phyloP scores from a whole-genome alignment of 2,797 vertebrate genomes.

The Syngnathus rostellatus region DNA sequence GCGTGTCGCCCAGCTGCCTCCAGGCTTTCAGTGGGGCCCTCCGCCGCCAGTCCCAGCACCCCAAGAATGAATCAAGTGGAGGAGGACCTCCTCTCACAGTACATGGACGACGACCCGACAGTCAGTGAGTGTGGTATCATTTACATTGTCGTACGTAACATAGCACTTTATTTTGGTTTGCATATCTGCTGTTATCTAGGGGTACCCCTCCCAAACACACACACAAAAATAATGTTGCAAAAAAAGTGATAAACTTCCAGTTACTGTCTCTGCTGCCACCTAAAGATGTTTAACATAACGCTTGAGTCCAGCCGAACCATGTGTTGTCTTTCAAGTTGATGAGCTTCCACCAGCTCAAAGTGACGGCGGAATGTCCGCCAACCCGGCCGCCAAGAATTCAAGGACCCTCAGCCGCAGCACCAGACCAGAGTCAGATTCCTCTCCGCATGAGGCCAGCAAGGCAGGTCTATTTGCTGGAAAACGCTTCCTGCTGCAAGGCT shows the following conservation, averaged over 20 bases:
- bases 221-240: too few relatives aligned
- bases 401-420: constrained; percentile 32
- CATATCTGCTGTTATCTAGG: too few relatives aligned
- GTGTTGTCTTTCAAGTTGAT: constrained; percentile 57
- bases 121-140: constrained; percentile 55
- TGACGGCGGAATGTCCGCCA: constrained; percentile 30
- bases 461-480: constrained; percentile 77
- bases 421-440: constrained; percentile 49
- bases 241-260: too few relatives aligned
- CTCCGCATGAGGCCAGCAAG: constrained; percentile 61
- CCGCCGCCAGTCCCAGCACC: constrained; percentile 30
- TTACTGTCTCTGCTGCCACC: background rate
- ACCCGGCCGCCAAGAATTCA: constrained; percentile 29
- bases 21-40: constrained; percentile 25
- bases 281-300: background rate
- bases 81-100: constrained; percentile 89
- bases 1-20: constrained; percentile 28
- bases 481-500: constrained; percentile 82
- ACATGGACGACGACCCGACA: constrained; percentile 73
- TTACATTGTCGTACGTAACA: constrained; percentile 18
- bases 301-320: background rate
- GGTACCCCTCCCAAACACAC: too few relatives aligned
- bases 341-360: constrained; percentile 34
- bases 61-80: constrained; percentile 61
- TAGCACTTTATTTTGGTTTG: background rate